Evolutionary conservation across 2,797 vertebrate genomes (phyloP).

Genomic region (Stomatorhinus walkeri): DNA sequence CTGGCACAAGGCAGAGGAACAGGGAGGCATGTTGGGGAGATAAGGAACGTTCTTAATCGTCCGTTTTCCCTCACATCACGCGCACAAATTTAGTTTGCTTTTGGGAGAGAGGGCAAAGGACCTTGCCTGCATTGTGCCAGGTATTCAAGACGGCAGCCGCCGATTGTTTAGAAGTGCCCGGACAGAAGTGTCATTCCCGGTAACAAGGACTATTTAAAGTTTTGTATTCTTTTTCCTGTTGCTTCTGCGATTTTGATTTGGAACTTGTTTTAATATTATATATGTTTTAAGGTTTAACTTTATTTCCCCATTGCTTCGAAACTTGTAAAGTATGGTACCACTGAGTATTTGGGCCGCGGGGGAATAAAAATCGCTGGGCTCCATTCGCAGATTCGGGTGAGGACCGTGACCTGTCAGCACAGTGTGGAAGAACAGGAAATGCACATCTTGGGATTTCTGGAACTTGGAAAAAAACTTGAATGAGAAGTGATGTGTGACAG

Average conservation of each 20-base stretch:
- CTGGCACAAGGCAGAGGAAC: constrained; percentile 5
- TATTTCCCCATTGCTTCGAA: constrained; percentile 33
- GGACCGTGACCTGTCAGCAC: constrained; percentile 33
- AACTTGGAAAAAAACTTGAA: neutral
- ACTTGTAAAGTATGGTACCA: constrained; percentile 50
- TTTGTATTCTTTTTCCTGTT: constrained; percentile 28
- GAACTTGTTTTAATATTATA: neutral
- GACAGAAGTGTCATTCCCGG: constrained; percentile 48
- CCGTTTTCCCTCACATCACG: constrained; percentile 24
- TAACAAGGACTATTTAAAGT: constrained; percentile 43
- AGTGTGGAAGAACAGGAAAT: neutral
- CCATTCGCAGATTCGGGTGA: constrained; percentile 23
- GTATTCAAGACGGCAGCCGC: constrained; percentile 16
- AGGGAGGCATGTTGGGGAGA: neutral
- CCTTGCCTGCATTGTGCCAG: constrained; percentile 23
- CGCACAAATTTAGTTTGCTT: constrained; percentile 35
- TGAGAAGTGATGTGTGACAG: neutral
- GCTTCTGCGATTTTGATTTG: constrained; percentile 7
- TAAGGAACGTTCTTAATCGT: neutral
- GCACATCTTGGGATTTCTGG: constrained; percentile 2
- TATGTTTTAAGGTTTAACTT: constrained; percentile 17
- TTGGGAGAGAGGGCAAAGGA: constrained; percentile 22
- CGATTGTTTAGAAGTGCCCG: constrained; percentile 58
- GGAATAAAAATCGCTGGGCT: constrained; percentile 44
- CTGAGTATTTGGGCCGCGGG: constrained; percentile 28